Conservation (phyloP, 2,888 invertebrate genomes). For the Stenoptilia bipunctidactyla region DNA sequence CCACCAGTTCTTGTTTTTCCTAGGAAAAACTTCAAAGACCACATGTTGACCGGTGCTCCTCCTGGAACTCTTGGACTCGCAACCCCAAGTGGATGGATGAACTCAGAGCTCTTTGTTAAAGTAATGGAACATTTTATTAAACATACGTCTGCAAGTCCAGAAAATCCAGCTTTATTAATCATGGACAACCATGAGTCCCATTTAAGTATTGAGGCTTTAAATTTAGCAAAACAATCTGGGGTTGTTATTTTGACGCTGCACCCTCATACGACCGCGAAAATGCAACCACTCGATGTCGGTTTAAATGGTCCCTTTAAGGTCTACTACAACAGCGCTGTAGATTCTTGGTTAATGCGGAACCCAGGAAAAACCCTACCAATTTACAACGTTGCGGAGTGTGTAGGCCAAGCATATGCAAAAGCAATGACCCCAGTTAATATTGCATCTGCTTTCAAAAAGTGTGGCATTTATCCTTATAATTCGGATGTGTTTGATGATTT, state of each 20-base stretch:
- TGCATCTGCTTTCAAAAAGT: constrained; percentile 8
- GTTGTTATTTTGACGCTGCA: constrained; percentile 17
- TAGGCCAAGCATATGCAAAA: constrained; percentile 14
- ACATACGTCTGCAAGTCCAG: not conserved
- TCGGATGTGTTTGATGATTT: constrained; percentile 11
- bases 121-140: too few species aligned
- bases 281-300: constrained; percentile 19
- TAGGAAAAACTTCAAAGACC: too few species aligned
- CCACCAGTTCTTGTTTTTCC: too few species aligned
- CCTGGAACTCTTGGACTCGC: too few species aligned
- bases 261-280: constrained; percentile 16
- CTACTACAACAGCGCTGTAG: constrained; percentile 15
- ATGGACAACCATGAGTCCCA: constrained; percentile 17
- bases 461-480: constrained; percentile 12
- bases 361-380: constrained; percentile 16
- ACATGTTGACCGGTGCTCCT: too few species aligned
- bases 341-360: constrained; percentile 16
- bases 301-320: constrained; percentile 15
- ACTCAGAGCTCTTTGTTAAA: too few species aligned
- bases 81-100: too few species aligned
- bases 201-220: constrained; percentile 14
- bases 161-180: constrained; percentile 23
- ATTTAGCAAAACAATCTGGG: constrained; percentile 15
- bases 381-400: constrained; percentile 15
- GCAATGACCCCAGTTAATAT: constrained; percentile 21